These are phyloP conservation scores for Corythaeola cristata DNA, from an alignment of 2,113 vertebrate species.

Conservation along the genomic window DNA sequence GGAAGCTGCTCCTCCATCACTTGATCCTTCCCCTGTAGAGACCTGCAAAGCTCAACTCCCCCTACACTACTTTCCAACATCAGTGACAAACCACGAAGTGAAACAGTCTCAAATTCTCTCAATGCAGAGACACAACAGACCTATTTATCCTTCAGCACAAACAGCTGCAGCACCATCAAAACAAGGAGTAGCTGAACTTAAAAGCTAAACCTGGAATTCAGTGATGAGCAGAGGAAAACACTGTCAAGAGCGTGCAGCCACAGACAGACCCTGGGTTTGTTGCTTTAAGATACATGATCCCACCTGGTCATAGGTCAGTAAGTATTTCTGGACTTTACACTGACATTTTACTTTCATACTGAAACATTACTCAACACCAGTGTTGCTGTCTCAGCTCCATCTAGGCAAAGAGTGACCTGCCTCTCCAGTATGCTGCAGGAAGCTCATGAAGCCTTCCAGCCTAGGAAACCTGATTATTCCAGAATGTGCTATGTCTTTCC, in stretches of 20 bases:
- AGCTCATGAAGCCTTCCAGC: background rate
- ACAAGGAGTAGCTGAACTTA: background rate
- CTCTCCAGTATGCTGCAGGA: background rate
- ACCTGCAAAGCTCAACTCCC: background rate
- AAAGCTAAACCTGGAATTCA: background rate
- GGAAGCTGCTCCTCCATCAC: background rate
- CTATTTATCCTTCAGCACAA: background rate
- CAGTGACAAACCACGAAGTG: background rate
- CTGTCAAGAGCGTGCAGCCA: background rate
- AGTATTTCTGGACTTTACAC: conserved; percentile 65
- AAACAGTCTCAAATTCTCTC: background rate
- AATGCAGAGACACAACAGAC: background rate
- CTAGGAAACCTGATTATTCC: background rate
- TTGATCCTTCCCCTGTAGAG: background rate
- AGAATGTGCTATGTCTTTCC: background rate
- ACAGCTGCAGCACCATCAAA: background rate
- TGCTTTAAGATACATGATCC: conserved; percentile 53
- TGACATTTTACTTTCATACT: conserved; percentile 41
- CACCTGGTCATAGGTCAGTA: conserved; percentile 45
- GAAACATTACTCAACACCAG: background rate
- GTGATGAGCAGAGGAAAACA: background rate
- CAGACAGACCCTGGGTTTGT: background rate
- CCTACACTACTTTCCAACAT: background rate
- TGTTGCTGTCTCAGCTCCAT: background rate
- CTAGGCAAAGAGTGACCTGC: background rate